These are phyloP conservation scores for Irena cyanogastra DNA, from an alignment of 2,113 vertebrate species.

Conservation along the genomic window DNA sequence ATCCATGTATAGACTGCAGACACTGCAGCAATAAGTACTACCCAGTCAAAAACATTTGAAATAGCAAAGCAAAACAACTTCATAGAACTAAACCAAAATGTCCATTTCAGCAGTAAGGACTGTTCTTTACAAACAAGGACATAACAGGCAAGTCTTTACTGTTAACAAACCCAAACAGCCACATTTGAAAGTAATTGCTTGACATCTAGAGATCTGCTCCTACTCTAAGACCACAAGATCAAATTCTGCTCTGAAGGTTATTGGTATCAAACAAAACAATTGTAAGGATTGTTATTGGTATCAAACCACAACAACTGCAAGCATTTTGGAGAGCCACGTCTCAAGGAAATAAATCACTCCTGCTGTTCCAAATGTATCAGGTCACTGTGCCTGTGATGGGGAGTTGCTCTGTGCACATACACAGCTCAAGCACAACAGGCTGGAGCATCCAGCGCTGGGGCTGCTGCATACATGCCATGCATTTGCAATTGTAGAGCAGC, in stretches of 20 bases:
- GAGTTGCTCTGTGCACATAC: not conserved
- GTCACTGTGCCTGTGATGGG: not conserved
- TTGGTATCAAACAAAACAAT: not conserved
- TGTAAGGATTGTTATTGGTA: not conserved
- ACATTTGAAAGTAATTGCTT: not conserved
- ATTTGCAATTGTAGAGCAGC: not conserved
- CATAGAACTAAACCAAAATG: not conserved
- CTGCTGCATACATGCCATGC: not conserved
- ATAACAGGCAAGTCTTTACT: not conserved
- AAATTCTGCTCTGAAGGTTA: not conserved
- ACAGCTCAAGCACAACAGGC: not conserved
- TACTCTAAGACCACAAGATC: not conserved
- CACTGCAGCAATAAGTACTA: not conserved
- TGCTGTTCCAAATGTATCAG: fast-evolving
- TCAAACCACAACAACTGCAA: not conserved
- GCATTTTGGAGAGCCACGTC: not conserved
- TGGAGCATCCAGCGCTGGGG: not conserved
- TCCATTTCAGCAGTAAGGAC: not conserved
- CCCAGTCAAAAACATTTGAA: not conserved
- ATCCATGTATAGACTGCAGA: not conserved
- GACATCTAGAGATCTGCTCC: not conserved
- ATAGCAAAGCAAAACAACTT: not conserved
- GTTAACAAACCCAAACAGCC: not conserved
- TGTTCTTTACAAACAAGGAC: not conserved
- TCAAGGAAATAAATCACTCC: not conserved